Base-by-base conservation (phyloP, 2,888 invertebrate genomes). In the Ditula angustiorana region DNA sequence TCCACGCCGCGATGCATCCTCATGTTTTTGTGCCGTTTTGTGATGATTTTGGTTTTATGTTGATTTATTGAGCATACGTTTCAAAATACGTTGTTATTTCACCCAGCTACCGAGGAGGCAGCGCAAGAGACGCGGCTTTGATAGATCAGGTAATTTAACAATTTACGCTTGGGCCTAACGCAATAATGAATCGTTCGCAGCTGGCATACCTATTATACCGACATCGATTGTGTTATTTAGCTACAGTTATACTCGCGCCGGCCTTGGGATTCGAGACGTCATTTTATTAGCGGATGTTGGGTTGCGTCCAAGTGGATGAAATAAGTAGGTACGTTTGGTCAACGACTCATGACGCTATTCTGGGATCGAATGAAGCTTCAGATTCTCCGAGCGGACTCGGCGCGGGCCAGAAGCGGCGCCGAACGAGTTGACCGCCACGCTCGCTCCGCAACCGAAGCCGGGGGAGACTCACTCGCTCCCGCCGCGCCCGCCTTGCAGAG, bases 91-190 rank as follows among this genome's bases (percentile, higher is more conserved):
- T 92, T 92, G 87, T 93, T 91, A 91, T 92, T 92, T 92, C 92
- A 93, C 86, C 91, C 93, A 93, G 93, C 92, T 92, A 90, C 88
- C 92, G 93, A 93, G 93, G 93, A 92, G 85, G 92, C 92, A 88
- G 92, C 91, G 75, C 92, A 90, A 92, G 93, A 93, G 92, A 93
- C 93, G 86, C 88, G 93, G 91, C 93, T 93, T 92, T 93, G 88
- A 93, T 93, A 93, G 91, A 89, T 78, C 90, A 93, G 93, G 93
- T 93, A 93, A 93, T 57, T 58, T 88, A 86, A 80, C 80, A 68
- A 80, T 76, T 81, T 77, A 69, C 82, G 83, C 89, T 90, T 90
- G 91, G 90, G 85, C 88, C 75, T 90, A 85, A 88, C 83, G 76
- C 85, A 82, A 86, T 77, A 52, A 5, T 21, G 13, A 35, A 8